phyloP scores from a whole-genome alignment of 1,140 invertebrate species.

The Formica exsecta region DNA sequence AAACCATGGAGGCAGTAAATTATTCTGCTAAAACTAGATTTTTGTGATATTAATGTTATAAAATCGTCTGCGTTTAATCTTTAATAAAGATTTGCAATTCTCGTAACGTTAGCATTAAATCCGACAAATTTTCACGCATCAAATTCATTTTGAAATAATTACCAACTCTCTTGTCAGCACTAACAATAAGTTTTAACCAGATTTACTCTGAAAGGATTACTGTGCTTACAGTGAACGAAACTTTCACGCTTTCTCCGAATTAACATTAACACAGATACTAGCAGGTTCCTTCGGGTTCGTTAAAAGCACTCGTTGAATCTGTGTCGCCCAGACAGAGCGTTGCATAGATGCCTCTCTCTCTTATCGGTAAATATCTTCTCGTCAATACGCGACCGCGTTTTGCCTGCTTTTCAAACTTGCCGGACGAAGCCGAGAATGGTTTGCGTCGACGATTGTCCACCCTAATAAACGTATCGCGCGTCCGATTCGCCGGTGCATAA shows the following conservation, averaged over 20 bases:
- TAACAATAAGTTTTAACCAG: background rate
- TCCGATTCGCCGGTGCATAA: slow-evolving; percentile 64
- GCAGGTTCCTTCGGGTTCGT: background rate
- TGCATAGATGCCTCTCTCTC: background rate
- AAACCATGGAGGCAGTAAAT: background rate
- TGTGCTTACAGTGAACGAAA: background rate
- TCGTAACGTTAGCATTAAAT: background rate
- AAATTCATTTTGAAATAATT: background rate
- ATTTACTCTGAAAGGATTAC: background rate
- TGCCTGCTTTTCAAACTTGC: slow-evolving; percentile 38
- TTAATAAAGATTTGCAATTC: background rate
- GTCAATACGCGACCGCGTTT: background rate
- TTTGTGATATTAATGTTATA: background rate
- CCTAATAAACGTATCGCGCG: slow-evolving; percentile 50
- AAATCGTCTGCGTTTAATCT: background rate
- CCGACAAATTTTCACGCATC: background rate
- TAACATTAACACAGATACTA: background rate
- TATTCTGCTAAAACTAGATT: background rate
- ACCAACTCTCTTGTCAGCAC: background rate
- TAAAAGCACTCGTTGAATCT: background rate
- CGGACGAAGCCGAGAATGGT: slow-evolving; percentile 52
- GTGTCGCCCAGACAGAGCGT: background rate
- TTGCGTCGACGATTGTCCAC: slow-evolving; percentile 57
- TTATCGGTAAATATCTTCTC: slow-evolving; percentile 8
- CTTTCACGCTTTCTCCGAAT: background rate